A percentile compares a stretch with the other conserved stretches of the same genome.
These are phyloP conservation scores for Molossus alvarezi DNA, from an alignment of 2,797 vertebrate species.

Conservation along the genomic window DNA sequence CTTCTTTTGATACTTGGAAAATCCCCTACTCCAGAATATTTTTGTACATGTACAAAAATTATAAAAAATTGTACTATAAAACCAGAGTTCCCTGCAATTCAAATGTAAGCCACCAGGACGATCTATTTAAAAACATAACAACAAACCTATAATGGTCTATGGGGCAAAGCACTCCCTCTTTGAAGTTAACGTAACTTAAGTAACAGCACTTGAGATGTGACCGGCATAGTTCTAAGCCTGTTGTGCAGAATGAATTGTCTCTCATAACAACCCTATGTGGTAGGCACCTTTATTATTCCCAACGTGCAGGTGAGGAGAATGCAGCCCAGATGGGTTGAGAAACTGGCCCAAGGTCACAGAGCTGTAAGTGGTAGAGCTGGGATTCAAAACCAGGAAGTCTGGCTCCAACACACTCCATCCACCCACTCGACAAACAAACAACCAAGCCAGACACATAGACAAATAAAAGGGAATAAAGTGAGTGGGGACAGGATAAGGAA, in stretches of 20 bases:
- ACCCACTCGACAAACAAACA: background rate
- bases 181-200: background rate
- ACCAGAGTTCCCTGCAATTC: background rate
- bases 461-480: background rate
- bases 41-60: background rate
- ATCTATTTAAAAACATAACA: background rate
- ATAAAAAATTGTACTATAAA: background rate
- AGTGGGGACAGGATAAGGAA: background rate
- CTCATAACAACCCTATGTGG: background rate
- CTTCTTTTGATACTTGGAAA: constrained; percentile 70
- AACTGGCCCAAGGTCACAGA: background rate
- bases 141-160: background rate
- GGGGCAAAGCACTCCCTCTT: background rate
- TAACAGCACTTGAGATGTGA: background rate
- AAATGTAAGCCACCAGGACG: background rate
- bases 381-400: background rate
- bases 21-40: constrained; percentile 22
- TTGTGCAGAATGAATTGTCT: background rate
- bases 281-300: background rate
- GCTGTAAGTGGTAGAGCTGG: background rate
- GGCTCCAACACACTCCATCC: background rate
- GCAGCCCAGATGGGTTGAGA: background rate
- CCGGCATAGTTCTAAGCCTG: background rate
- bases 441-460: background rate
- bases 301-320: background rate